phyloP scores from a whole-genome alignment of 2,113 vertebrate genomes.

The Axis porcinus region DNA sequence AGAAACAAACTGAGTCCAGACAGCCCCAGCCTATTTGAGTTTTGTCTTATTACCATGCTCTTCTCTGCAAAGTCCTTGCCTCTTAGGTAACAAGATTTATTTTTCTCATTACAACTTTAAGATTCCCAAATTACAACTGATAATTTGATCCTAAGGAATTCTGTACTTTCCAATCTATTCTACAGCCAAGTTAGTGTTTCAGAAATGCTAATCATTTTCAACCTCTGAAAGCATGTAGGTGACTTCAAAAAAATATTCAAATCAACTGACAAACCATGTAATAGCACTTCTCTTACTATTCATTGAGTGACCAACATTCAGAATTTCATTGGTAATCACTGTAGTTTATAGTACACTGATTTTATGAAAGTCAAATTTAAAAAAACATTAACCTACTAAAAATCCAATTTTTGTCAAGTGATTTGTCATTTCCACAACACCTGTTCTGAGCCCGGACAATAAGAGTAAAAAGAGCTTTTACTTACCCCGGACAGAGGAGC shows the following conservation, averaged over 20 bases:
- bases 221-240: not conserved
- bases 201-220: not conserved
- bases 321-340: not conserved
- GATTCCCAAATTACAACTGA: slow-evolving; percentile 17
- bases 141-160: not conserved
- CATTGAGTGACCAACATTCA: not conserved
- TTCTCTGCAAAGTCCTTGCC: slow-evolving; percentile 22
- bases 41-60: not conserved
- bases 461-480: not conserved
- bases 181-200: not conserved
- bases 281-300: not conserved
- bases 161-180: not conserved
- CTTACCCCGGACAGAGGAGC: not conserved
- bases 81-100: slow-evolving; percentile 23
- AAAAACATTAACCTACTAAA: not conserved
- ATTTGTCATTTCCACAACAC: not conserved
- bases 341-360: not conserved
- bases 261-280: not conserved
- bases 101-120: slow-evolving; percentile 6
- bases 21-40: not conserved
- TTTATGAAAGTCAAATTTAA: not conserved
- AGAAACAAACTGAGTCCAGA: slow-evolving; percentile 45
- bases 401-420: not conserved
- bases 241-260: not conserved
- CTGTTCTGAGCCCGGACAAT: not conserved